Conservation (phyloP, 2,888 invertebrate species). For the Agonum fuliginosum region DNA sequence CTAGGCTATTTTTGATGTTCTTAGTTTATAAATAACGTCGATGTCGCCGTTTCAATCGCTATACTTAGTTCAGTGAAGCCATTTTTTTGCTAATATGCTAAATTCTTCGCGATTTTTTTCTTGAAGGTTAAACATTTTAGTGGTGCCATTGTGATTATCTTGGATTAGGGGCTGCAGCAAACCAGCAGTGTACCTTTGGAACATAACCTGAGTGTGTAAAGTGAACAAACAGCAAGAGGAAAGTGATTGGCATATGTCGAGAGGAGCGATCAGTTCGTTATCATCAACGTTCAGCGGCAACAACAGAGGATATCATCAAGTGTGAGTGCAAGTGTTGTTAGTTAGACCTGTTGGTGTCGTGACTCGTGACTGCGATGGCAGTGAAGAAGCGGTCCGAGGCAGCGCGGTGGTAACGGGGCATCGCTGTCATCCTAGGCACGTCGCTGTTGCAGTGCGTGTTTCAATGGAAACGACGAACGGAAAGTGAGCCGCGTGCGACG, state of each 20-base stretch:
- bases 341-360: slow-evolving; percentile 9
- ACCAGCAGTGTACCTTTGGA: slow-evolving; percentile 40
- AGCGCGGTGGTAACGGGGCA: slow-evolving; percentile 51
- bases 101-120: slow-evolving; percentile 55
- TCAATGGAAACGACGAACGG: slow-evolving; percentile 58
- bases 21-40: slow-evolving; percentile 71
- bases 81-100: slow-evolving; percentile 67
- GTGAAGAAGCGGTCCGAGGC: slow-evolving; percentile 36
- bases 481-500: slow-evolving; percentile 60
- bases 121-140: slow-evolving; percentile 58
- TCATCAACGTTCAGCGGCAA: slow-evolving; percentile 29
- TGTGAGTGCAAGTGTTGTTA: slow-evolving; percentile 40
- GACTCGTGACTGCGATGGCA: slow-evolving; percentile 34
- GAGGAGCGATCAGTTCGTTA: slow-evolving; percentile 48
- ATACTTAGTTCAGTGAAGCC: slow-evolving; percentile 71
- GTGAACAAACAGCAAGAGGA: slow-evolving; percentile 49
- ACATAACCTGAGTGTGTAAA: slow-evolving; percentile 60
- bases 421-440: slow-evolving; percentile 44
- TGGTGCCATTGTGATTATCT: slow-evolving; percentile 54
- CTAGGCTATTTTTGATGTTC: slow-evolving; percentile 72
- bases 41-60: slow-evolving; percentile 67
- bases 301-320: slow-evolving; percentile 34
- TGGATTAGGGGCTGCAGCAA: slow-evolving; percentile 42
- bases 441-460: slow-evolving; percentile 52
- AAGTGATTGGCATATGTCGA: slow-evolving; percentile 60